phyloP scores from a whole-genome alignment of 2,797 vertebrate genomes.

The Enteromius thamalakanensis region DNA sequence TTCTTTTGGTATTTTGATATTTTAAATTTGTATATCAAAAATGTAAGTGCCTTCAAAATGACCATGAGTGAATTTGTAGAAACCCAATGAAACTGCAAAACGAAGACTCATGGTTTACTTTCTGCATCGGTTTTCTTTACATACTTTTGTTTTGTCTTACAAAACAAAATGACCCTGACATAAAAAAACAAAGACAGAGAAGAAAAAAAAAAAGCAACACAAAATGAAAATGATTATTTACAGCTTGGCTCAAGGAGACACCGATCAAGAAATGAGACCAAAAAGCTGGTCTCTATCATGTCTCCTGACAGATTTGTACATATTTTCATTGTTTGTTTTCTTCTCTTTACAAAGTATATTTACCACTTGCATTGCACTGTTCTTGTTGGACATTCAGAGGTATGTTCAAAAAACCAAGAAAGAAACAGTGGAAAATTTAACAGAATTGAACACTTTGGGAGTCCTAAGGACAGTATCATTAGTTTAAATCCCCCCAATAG shows the following conservation, averaged over 20 bases:
- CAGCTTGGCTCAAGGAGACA: constrained; percentile 78
- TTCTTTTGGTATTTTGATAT: constrained; percentile 70
- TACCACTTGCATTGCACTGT: constrained; percentile 55
- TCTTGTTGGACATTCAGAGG: constrained; percentile 50
- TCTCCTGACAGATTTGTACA: constrained; percentile 63
- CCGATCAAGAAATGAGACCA: constrained; percentile 60
- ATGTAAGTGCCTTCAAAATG: constrained; percentile 85
- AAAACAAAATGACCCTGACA: constrained; percentile 92
- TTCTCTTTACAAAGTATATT: constrained; percentile 68
- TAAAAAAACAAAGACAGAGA: constrained; percentile 74
- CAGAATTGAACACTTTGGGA: constrained; percentile 19
- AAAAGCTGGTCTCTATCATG: constrained; percentile 53
- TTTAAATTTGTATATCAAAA: constrained; percentile 73
- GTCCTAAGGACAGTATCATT: constrained; percentile 39
- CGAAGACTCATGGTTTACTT: constrained; percentile 75
- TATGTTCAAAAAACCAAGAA: constrained; percentile 47
- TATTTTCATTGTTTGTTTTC: constrained; percentile 65
- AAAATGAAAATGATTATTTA: constrained; percentile 78
- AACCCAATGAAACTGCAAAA: constrained; percentile 72
- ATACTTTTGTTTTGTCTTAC: constrained; percentile 86
- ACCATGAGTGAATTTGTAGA: constrained; percentile 74
- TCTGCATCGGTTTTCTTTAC: constrained; percentile 79
- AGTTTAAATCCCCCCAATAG: constrained; percentile 48
- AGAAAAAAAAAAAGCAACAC: constrained; percentile 70
- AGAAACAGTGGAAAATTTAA: constrained; percentile 52